Conservation (phyloP, 2,797 vertebrate species). For the Takifugu ocellatus region DNA sequence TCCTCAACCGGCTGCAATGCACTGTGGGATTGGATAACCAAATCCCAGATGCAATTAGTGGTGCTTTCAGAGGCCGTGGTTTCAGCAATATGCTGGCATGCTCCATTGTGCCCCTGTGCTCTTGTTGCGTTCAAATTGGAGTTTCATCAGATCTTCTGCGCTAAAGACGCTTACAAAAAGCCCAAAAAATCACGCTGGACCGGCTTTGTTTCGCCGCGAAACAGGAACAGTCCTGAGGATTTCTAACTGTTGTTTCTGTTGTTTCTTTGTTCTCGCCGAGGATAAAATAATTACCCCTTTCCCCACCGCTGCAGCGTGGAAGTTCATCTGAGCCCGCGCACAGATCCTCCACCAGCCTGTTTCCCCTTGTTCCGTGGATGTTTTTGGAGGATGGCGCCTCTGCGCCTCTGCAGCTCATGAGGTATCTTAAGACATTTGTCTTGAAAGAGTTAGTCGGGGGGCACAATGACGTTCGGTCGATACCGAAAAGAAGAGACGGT, state of each 20-base stretch:
- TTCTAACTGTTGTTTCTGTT: conserved; percentile 65
- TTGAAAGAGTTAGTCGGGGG: conserved; percentile 58
- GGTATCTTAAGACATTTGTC: conserved; percentile 50
- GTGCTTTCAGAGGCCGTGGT: conserved; percentile 75
- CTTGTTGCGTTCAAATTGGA: conserved; percentile 60
- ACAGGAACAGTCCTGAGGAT: conserved; percentile 56
- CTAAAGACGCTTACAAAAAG: conserved; percentile 60
- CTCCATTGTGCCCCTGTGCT: conserved; percentile 58
- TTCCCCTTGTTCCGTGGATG: conserved; percentile 27
- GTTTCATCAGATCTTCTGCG: conserved; percentile 60
- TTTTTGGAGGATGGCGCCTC: conserved; percentile 25
- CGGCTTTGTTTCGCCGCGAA: conserved; percentile 59
- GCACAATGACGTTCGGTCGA: conserved; percentile 63
- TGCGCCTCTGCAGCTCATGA: conserved; percentile 38
- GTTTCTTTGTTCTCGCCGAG: conserved; percentile 58
- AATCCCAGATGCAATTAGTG: conserved; percentile 80
- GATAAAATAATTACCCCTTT: conserved; percentile 60
- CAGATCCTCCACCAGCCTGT: conserved; percentile 25
- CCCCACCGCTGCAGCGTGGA: conserved; percentile 61
- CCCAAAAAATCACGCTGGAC: conserved; percentile 52
- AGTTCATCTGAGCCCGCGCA: conserved; percentile 54
- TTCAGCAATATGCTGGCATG: conserved; percentile 69
- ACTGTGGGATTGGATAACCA: conserved; percentile 75
- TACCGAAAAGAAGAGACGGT: conserved; percentile 58
- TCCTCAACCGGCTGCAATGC: conserved; percentile 67